phyloP scores from a whole-genome alignment of 53 echinoderm and acorn worm species.

The Astropecten irregularis region DNA sequence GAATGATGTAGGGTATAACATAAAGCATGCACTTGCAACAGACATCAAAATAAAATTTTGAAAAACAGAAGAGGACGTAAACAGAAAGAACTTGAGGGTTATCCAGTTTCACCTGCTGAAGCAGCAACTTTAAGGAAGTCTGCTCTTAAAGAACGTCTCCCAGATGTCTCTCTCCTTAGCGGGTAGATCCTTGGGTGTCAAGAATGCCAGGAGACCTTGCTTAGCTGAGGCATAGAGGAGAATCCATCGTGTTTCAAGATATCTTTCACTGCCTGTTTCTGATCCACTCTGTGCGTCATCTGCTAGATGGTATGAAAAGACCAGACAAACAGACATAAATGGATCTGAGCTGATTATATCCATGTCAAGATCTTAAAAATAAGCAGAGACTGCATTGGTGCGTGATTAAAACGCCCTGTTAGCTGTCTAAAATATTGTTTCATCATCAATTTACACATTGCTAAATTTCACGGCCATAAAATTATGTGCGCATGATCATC shows the following conservation, averaged over 20 bases:
- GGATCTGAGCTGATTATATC: neutral
- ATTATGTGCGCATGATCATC: too few relatives aligned
- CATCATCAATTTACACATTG: too few relatives aligned
- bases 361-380: too few relatives aligned
- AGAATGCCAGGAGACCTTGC: slow-evolving; percentile 14
- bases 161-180: slow-evolving; percentile 40
- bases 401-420: too few relatives aligned
- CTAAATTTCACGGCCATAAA: too few relatives aligned
- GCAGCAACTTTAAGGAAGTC: neutral
- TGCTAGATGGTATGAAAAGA: too few relatives aligned
- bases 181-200: slow-evolving; percentile 27
- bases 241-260: slow-evolving; percentile 28
- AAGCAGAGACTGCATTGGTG: too few relatives aligned
- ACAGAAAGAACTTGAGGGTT: neutral
- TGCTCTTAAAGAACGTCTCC: slow-evolving; percentile 38
- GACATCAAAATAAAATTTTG: neutral
- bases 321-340: neutral
- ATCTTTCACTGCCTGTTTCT: neutral
- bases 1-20: too few relatives aligned
- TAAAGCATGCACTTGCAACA: too few relatives aligned
- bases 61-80: neutral
- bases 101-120: neutral
- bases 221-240: slow-evolving; percentile 33
- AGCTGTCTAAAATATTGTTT: too few relatives aligned
- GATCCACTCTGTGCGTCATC: neutral